phyloP scores from a whole-genome alignment of 2,888 invertebrate species.

The Drosophila cracens region DNA sequence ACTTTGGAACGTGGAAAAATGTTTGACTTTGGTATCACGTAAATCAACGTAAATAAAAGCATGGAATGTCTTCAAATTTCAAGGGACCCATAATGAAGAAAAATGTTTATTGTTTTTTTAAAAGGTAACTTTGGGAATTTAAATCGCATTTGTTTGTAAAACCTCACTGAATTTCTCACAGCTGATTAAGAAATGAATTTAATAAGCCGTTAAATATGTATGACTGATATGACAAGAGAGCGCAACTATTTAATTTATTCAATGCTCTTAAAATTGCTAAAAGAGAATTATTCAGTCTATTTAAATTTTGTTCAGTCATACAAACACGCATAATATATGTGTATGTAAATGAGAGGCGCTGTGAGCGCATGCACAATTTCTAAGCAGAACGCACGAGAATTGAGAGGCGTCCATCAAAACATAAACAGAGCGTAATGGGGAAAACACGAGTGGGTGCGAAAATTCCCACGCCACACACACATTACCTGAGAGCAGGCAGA shows the following conservation, averaged over 20 bases:
- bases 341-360: constrained; percentile 6
- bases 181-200: not conserved
- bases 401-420: constrained; percentile 56
- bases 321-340: not conserved
- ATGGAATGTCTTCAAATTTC: constrained; percentile 39
- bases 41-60: constrained; percentile 54
- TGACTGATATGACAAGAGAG: not conserved
- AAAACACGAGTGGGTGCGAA: constrained; percentile 59
- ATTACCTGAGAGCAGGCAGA: constrained; percentile 45
- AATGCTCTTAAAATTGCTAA: not conserved
- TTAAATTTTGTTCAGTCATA: constrained; percentile 22
- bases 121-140: constrained; percentile 5
- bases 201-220: not conserved
- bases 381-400: constrained; percentile 30
- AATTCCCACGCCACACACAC: constrained; percentile 69
- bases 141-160: not conserved
- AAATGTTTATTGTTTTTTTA: constrained; percentile 13
- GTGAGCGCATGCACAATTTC: constrained; percentile 32
- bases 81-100: constrained; percentile 35
- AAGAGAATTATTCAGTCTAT: constrained; percentile 17
- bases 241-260: not conserved
- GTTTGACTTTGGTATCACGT: constrained; percentile 45
- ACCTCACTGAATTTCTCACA: constrained; percentile 1
- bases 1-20: constrained; percentile 37
- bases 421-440: constrained; percentile 71